These are phyloP conservation scores for Indri indri DNA, from an alignment of 2,113 vertebrate genomes.

Conservation along the genomic window DNA sequence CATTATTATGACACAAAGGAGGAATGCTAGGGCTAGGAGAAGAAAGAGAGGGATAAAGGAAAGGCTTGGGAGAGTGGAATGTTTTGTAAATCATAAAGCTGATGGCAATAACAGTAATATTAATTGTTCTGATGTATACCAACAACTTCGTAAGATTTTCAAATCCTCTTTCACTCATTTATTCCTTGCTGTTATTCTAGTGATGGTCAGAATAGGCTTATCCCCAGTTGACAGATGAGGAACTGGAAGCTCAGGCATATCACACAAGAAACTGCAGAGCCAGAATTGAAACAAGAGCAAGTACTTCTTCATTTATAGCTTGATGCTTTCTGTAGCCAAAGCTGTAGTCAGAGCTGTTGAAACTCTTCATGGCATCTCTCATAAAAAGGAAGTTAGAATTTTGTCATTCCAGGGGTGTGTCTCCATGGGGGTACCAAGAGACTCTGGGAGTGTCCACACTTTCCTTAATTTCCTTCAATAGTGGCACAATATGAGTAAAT, in stretches of 20 bases:
- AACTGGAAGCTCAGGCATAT: background rate
- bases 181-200: background rate
- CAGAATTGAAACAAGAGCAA: background rate
- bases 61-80: background rate
- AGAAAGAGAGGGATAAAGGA: background rate
- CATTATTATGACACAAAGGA: background rate
- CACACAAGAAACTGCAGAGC: background rate
- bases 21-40: background rate
- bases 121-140: background rate
- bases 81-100: background rate
- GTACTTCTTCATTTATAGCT: background rate
- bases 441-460: background rate
- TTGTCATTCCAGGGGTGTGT: background rate
- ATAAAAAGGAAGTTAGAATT: background rate
- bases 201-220: background rate
- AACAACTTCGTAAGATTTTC: background rate
- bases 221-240: background rate
- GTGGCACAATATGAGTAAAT: background rate
- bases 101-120: rapidly evolving
- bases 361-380: background rate
- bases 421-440: background rate
- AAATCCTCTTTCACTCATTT: background rate
- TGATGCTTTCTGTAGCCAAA: background rate
- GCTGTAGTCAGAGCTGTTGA: background rate
- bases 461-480: background rate